Evolutionary conservation across 2,888 invertebrate species (phyloP), one percentile per base, ranked within the genome.

Genomic region (Notodonta dromedarius): DNA sequence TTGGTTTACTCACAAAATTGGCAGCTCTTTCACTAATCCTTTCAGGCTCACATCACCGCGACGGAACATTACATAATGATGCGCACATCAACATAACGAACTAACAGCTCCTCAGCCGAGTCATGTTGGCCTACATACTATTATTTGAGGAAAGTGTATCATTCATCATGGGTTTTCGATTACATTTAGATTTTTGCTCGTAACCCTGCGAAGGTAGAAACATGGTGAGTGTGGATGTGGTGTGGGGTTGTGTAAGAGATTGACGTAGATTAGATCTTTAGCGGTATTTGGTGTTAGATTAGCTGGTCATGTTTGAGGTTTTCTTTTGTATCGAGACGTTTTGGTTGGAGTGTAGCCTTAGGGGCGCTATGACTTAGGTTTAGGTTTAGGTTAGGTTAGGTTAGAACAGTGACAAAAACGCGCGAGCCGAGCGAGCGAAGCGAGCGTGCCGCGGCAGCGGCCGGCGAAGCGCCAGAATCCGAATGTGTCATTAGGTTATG

Each of bases 111-210:
- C 16, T 32, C 60, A 51, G 54, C 69, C 52, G 32, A 72, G 73
- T 72, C 75, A 75, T 48, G 46, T 65, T 74, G 76, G 62, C 66
- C 64, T 59, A 16, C 58, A 53, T 54, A 61, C 62, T 52, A 53
- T 16, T 66, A n/a, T 46, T 57, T 42, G 14, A 16, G 55, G 53
- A 16, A 32, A 50, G 35, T 52, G 39, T 59, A 57, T 59, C 60
- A 67, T 75, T 55, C 60, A 72, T 75, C 73, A 69, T 52, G 65
- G 66, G 69, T 50, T 52, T 48, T 63, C 61, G 75, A 66, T 74
- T 66, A 74, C 59, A 74, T 67, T 72, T 54, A 56, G 65, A 69
- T 61, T 72, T 62, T 59, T 4, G 70, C 73, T 55, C 64, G 67
- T 75, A 74, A 75, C 72, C 65, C 59, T 63, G 11, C 40, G 35